Conservation (phyloP, 2,113 vertebrate species). For the Thunnus maccoyii region DNA sequence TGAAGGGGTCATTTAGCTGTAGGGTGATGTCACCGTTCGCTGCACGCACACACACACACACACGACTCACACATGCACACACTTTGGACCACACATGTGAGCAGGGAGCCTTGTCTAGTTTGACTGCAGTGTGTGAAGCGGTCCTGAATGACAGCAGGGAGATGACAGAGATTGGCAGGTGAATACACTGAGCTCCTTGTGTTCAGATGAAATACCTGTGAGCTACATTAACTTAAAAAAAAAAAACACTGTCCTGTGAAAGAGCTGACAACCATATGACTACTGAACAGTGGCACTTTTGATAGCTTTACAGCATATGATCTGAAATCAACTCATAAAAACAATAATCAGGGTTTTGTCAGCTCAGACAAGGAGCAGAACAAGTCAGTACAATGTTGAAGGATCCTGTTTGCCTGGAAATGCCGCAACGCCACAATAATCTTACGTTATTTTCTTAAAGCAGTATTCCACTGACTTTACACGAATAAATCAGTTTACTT, state of each 20-base stretch:
- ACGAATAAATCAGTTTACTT: neutral
- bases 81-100: constrained; percentile 14
- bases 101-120: neutral
- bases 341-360: neutral
- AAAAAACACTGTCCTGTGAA: neutral
- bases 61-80: constrained; percentile 27
- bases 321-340: neutral
- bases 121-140: neutral
- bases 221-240: neutral
- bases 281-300: neutral
- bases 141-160: constrained; percentile 24
- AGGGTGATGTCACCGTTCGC: neutral
- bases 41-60: neutral
- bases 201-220: constrained; percentile 3
- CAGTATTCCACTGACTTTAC: neutral
- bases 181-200: constrained; percentile 4
- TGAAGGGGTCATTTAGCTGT: constrained; percentile 8
- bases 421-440: neutral
- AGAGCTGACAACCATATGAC: neutral
- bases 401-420: neutral
- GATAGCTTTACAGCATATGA: neutral
- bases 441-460: neutral
- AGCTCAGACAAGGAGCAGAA: neutral
- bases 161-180: constrained; percentile 38
- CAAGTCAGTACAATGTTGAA: neutral